Evolutionary conservation across 2,888 invertebrate species (phyloP).

Genomic region (Chrysodeixis includens): DNA sequence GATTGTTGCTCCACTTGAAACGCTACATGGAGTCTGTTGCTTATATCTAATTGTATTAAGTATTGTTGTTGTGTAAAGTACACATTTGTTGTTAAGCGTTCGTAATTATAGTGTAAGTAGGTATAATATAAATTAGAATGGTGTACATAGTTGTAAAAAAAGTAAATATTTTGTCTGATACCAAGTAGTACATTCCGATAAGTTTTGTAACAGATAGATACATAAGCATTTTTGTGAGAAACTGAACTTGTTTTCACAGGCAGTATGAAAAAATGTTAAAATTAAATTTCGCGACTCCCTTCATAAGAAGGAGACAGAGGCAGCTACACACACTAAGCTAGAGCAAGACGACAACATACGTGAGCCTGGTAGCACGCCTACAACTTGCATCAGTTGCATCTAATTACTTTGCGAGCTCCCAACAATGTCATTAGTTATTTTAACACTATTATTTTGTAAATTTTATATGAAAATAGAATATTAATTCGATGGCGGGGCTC

Average conservation of each 20-base stretch:
- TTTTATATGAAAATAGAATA: slow-evolving; percentile 50
- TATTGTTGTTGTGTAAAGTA: slow-evolving; percentile 32
- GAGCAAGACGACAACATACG: slow-evolving; percentile 26
- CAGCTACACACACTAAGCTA: slow-evolving; percentile 24
- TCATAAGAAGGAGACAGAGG: slow-evolving; percentile 7
- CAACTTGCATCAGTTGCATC: slow-evolving; percentile 59
- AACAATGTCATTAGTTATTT: slow-evolving; percentile 44
- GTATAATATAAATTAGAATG: too few relatives aligned
- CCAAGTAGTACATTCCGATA: too few relatives aligned
- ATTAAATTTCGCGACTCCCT: neutral
- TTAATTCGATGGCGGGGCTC: slow-evolving; percentile 24
- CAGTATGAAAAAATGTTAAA: neutral
- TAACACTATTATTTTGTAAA: slow-evolving; percentile 46
- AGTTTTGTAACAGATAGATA: too few relatives aligned
- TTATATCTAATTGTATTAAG: slow-evolving; percentile 46
- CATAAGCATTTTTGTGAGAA: too few relatives aligned
- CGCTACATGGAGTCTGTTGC: slow-evolving; percentile 44
- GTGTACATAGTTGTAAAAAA: too few relatives aligned
- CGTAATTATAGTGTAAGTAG: slow-evolving; percentile 18
- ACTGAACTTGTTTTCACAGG: too few relatives aligned
- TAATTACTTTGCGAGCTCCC: slow-evolving; percentile 60
- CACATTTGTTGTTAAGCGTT: slow-evolving; percentile 18
- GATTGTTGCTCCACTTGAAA: slow-evolving; percentile 55
- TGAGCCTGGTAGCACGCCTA: slow-evolving; percentile 62
- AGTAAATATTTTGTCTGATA: too few relatives aligned